Evolutionary conservation across 2,888 invertebrate species (phyloP).

Genomic region (Athalia rosae): DNA sequence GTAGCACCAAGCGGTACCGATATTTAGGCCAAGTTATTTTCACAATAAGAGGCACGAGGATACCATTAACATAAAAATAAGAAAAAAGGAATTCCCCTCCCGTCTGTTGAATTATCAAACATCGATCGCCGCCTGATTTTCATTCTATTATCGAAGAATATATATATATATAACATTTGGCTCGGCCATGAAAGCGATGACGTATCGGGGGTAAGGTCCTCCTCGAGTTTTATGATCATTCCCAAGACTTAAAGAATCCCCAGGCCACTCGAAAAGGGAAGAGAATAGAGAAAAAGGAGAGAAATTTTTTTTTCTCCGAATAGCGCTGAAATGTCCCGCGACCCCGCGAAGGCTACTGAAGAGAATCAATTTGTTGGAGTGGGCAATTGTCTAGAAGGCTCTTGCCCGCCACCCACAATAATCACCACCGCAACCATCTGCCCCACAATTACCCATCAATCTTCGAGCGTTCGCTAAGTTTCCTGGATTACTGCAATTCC

Average conservation of each 20-base stretch:
- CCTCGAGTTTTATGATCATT: constrained; percentile 31
- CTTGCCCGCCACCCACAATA: constrained; percentile 8
- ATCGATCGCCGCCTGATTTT: too few relatives aligned
- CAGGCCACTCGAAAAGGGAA: not conserved
- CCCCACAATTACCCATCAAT: constrained; percentile 7
- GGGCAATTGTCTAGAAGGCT: constrained; percentile 44
- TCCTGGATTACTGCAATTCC: too few relatives aligned
- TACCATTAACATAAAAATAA: too few relatives aligned
- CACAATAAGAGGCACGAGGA: too few relatives aligned
- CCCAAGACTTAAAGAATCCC: constrained; percentile 11
- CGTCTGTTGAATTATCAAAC: too few relatives aligned
- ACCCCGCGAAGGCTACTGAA: not conserved
- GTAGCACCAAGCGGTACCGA: too few relatives aligned
- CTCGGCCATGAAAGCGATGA: not conserved
- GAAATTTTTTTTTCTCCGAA: constrained; percentile 32
- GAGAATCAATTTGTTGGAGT: constrained; percentile 45
- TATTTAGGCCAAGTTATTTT: too few relatives aligned
- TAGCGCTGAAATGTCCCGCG: constrained; percentile 13
- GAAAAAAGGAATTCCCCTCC: too few relatives aligned
- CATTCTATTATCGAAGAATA: too few relatives aligned
- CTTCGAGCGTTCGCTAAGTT: not conserved
- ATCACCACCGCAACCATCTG: constrained; percentile 25
- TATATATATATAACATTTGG: constrained; percentile 7
- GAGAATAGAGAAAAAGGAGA: not conserved
- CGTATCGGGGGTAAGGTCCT: constrained; percentile 35